Base-by-base conservation (phyloP, 1,140 invertebrate species). In the Globodera ellingtonae region DNA sequence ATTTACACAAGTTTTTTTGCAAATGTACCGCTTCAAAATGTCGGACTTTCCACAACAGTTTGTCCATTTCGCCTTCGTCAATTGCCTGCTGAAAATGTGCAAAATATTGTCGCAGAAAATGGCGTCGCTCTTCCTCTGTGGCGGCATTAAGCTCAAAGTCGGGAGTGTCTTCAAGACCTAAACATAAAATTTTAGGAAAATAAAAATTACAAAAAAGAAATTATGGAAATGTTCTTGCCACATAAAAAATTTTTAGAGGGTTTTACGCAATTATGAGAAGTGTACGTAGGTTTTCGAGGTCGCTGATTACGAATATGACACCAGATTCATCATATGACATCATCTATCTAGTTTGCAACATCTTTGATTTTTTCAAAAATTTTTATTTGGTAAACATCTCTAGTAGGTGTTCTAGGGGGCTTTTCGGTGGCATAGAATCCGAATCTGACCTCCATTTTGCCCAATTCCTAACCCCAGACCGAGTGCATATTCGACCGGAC, bases 161-260 rank as follows among this genome's bases (percentile, higher is more conserved):
- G 46, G 89, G 83, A 67, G 24, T 24, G 35, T 90, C 88, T 46
- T 90, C 90, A 47, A 91, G 87, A 75, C 90, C 90, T 90, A 18
- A 48, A 67, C 35, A 35, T 35, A 35, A 35, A 35, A 35, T 35
- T 35, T 35, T 2, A 35, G 35, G 35, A 35, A 35, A 35, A 35
- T 35, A 44, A 13, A n/a, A 62, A 4, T 52, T 13, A 0, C 4
- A 52, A 52, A 52, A 52, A 52, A 13, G 10, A 50, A 52, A 52
- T 52, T 52, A 52, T 9, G 50, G 35, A 3, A 35, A 35, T 35
- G 1, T 35, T 35, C 35, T 35, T 35, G 35, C 1, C 35, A 35
- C 35, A 35, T 1, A 13, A 35, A 79, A 76, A 82, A 35, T 24
- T 15, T 83, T 15, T 6, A 35, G n/a, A 24, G 46, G 35, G 35